Evolutionary conservation across 2,797 vertebrate genomes (phyloP).

Genomic region (Tangara arthus): DNA sequence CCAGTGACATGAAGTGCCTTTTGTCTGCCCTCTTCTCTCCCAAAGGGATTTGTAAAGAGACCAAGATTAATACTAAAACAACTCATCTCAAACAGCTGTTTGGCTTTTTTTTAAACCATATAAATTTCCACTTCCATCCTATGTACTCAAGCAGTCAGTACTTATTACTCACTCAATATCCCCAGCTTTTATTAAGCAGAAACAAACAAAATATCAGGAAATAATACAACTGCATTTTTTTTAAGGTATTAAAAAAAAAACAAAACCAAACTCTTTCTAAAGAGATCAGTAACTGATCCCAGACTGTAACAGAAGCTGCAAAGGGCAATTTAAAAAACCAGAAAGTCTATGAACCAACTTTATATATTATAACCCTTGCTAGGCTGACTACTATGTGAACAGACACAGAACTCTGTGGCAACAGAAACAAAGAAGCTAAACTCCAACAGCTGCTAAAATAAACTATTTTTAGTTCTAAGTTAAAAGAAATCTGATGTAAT

Average conservation of each 20-base stretch:
- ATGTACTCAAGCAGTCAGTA: neutral
- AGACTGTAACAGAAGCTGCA: neutral
- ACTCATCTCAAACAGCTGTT: neutral
- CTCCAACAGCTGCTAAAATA: neutral
- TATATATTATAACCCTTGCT: neutral
- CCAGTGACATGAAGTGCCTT: neutral
- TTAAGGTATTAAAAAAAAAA: neutral
- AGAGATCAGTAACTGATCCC: neutral
- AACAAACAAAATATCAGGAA: neutral
- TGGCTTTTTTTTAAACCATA: neutral
- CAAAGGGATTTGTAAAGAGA: neutral
- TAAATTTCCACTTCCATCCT: neutral
- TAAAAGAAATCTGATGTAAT: neutral
- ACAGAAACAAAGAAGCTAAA: neutral
- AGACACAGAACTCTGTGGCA: neutral
- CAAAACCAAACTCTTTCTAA: neutral
- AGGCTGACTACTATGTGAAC: neutral
- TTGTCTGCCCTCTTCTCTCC: slow-evolving; percentile 2
- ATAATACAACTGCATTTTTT: neutral
- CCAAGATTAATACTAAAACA: neutral
- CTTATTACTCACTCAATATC: neutral
- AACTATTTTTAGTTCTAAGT: neutral
- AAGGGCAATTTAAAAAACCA: neutral
- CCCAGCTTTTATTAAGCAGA: neutral
- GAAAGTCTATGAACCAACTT: neutral